Percentiles rank a stretch among this genome's conserved stretches.
phyloP scores from a whole-genome alignment of 2,888 invertebrate genomes.

The Eurytoma adleriae region DNA sequence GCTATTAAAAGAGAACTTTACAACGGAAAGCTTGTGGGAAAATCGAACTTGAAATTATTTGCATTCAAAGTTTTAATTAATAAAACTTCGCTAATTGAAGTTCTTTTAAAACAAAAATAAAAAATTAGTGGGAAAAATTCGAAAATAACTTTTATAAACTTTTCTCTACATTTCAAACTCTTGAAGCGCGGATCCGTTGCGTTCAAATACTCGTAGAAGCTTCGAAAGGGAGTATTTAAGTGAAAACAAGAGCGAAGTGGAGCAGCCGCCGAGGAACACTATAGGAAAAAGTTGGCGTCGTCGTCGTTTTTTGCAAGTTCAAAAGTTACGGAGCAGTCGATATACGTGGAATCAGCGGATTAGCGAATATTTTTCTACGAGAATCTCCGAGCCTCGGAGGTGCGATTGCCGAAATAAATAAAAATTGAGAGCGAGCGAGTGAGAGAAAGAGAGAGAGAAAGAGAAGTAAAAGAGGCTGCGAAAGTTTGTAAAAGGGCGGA shows the following conservation, averaged over 20 bases:
- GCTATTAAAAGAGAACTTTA: no score
- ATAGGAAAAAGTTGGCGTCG: background rate
- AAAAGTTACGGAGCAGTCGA: slow-evolving; percentile 17
- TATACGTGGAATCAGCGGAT: slow-evolving; percentile 53
- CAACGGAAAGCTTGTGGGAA: no score
- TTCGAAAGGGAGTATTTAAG: background rate
- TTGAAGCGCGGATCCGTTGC: background rate
- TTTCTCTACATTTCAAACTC: no score
- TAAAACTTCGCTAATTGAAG: no score
- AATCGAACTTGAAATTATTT: no score
- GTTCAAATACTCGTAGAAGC: background rate
- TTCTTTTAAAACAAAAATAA: no score
- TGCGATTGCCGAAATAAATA: background rate
- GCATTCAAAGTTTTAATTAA: no score
- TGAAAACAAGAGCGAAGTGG: background rate
- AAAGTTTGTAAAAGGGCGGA: background rate
- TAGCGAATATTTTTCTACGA: slow-evolving; percentile 68
- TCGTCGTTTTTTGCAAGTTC: background rate
- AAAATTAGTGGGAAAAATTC: no score
- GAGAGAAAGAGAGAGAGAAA: slow-evolving; percentile 22
- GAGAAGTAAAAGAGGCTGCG: background rate
- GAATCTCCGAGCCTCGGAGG: background rate
- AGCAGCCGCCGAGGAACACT: background rate
- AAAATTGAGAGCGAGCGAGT: background rate
- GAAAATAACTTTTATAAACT: no score